Evolutionary conservation across 2,113 vertebrate genomes (phyloP).

Genomic region (Chiloscyllium plagiosum): DNA sequence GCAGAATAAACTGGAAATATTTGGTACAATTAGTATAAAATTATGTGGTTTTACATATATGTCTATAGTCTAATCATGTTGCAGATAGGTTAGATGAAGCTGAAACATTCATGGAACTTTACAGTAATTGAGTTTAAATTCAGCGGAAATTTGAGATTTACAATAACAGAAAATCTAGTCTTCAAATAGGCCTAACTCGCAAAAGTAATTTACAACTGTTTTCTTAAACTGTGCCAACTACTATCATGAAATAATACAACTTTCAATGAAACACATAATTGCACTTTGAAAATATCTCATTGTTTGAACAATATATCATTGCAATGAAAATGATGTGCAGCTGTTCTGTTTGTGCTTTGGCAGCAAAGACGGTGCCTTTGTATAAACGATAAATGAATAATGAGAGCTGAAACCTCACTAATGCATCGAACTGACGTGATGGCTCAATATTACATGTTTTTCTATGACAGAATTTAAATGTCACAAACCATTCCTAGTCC

Average conservation of each 20-base stretch:
- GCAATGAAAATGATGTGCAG: conserved; percentile 4
- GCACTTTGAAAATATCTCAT: conserved; percentile 13
- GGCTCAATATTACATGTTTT: background rate
- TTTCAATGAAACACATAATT: background rate
- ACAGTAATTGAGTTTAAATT: background rate
- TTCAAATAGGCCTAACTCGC: background rate
- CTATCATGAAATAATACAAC: background rate
- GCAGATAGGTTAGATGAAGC: background rate
- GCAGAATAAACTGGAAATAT: background rate
- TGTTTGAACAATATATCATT: conserved; percentile 1
- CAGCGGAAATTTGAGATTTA: background rate
- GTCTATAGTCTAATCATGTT: background rate
- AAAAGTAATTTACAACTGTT: background rate
- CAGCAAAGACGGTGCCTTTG: background rate
- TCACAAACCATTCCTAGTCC: background rate
- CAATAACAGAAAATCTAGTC: background rate
- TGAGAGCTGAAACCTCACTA: background rate
- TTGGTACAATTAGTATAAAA: background rate
- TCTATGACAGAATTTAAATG: background rate
- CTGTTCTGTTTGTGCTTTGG: background rate
- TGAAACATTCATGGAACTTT: background rate
- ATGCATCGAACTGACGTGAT: background rate
- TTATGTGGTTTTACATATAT: background rate
- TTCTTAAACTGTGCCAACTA: background rate
- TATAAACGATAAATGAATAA: conserved; percentile 12